Evolutionary conservation across 2,888 invertebrate species (phyloP).

Genomic region (Eupsilia transversa): DNA sequence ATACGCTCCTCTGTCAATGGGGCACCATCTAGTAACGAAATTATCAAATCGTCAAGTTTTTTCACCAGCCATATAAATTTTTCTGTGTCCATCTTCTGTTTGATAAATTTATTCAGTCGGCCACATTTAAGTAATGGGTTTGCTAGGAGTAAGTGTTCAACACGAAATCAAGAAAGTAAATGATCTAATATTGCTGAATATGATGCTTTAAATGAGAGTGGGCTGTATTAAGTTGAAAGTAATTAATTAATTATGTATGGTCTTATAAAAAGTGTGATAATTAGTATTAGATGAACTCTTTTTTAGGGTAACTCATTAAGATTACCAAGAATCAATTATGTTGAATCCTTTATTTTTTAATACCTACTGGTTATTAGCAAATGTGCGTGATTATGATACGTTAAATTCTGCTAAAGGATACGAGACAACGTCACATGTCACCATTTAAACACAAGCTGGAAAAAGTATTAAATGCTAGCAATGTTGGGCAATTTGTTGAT

Average conservation of each 20-base stretch:
- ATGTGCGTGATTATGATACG: not conserved
- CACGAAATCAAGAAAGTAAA: conserved; percentile 1
- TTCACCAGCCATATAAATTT: conserved; percentile 66
- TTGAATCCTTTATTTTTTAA: not conserved
- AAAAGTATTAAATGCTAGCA: not conserved
- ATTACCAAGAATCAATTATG: conserved; percentile 9
- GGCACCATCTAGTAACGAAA: conserved; percentile 81
- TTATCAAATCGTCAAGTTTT: conserved; percentile 74
- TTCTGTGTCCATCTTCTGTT: conserved; percentile 50
- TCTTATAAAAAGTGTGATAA: not conserved
- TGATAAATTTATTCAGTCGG: not conserved
- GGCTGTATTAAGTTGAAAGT: not conserved
- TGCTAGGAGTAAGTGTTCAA: not conserved
- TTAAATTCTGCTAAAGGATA: not conserved
- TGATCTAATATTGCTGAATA: conserved; percentile 2
- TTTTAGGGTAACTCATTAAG: conserved; percentile 30
- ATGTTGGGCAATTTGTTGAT: not conserved
- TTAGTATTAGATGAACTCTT: not conserved
- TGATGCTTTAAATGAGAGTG: not conserved
- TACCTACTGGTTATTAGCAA: conserved; percentile 3
- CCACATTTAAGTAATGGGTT: not conserved
- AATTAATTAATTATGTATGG: conserved; percentile 33
- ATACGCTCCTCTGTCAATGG: conserved; percentile 94
- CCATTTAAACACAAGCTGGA: not conserved
- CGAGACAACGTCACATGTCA: not conserved